Conservation (phyloP, 2,888 invertebrate species). For the Nymphalis urticae region DNA sequence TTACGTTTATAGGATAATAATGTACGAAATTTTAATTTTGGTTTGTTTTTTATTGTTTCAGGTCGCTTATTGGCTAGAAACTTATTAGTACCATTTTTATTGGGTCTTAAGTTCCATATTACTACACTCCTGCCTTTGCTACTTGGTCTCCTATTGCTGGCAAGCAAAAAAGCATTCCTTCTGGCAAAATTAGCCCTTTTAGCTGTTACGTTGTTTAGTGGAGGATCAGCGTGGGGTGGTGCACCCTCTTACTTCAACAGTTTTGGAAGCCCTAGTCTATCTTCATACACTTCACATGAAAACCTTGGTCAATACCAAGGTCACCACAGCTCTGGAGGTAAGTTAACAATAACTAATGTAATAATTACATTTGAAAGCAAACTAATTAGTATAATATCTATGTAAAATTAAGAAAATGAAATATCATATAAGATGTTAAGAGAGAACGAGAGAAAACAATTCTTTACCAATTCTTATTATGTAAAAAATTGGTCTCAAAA, state of each 20-base stretch:
- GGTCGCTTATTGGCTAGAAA: conserved; percentile 87
- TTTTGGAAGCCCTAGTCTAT: conserved; percentile 54
- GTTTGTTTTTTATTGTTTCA: conserved; percentile 65
- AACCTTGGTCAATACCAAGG: conserved; percentile 58
- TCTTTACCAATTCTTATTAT: too few relatives aligned
- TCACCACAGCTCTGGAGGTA: conserved; percentile 63
- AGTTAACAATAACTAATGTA: conserved; percentile 33
- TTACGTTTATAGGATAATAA: background rate
- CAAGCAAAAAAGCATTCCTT: conserved; percentile 89
- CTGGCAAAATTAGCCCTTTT: conserved; percentile 88
- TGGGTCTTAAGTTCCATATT: conserved; percentile 90
- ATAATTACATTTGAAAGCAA: conserved; percentile 8
- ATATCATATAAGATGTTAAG: too few relatives aligned
- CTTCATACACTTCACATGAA: conserved; percentile 61
- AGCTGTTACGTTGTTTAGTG: conserved; percentile 85
- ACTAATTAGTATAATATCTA: background rate
- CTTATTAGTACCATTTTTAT: conserved; percentile 87
- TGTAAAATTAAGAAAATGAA: too few relatives aligned
- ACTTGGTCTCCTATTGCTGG: conserved; percentile 85
- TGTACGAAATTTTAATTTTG: background rate
- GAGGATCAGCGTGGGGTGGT: conserved; percentile 75
- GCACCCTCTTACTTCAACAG: conserved; percentile 55
- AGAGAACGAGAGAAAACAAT: too few relatives aligned
- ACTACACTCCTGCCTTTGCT: conserved; percentile 87
- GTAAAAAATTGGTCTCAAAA: too few relatives aligned